phyloP scores from a whole-genome alignment of 2,113 vertebrate genomes.

The Pipra filicauda region DNA sequence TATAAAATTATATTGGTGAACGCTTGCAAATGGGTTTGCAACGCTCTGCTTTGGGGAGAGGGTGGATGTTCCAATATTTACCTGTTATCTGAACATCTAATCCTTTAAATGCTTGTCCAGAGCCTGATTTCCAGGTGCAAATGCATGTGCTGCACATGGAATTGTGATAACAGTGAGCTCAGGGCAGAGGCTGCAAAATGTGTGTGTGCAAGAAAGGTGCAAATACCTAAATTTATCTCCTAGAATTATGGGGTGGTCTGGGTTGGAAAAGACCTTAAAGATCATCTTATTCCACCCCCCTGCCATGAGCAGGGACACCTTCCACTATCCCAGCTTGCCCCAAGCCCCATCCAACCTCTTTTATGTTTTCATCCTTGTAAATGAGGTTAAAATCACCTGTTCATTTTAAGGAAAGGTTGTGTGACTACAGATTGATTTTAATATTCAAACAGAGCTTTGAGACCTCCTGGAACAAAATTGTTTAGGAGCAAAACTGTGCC shows the following conservation, averaged over 20 bases:
- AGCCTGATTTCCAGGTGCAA: not conserved
- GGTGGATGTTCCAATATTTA: accelerated
- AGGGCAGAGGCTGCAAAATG: not conserved
- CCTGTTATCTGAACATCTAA: not conserved
- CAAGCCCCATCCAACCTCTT: not conserved
- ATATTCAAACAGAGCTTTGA: not conserved
- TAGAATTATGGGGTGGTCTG: not conserved
- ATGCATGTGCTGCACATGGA: accelerated
- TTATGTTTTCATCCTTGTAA: not conserved
- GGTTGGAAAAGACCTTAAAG: not conserved
- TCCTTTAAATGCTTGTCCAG: accelerated
- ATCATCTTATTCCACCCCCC: not conserved
- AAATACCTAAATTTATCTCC: too few relatives aligned
- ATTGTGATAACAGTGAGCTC: accelerated
- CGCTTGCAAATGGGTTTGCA: too few relatives aligned
- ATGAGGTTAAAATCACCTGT: accelerated
- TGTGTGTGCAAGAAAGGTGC: accelerated
- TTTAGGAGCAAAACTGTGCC: not conserved
- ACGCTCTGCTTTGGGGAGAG: accelerated
- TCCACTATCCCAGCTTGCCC: not conserved
- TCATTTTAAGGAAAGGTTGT: not conserved
- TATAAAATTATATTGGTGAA: accelerated
- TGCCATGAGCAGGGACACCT: not conserved
- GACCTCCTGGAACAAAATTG: not conserved
- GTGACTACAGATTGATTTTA: not conserved